Percentiles rank a stretch among this genome's conserved stretches.
These are phyloP conservation scores for Plumapathes pennacea DNA, from an alignment of 92 coral and sea anemone species.

Conservation along the genomic window DNA sequence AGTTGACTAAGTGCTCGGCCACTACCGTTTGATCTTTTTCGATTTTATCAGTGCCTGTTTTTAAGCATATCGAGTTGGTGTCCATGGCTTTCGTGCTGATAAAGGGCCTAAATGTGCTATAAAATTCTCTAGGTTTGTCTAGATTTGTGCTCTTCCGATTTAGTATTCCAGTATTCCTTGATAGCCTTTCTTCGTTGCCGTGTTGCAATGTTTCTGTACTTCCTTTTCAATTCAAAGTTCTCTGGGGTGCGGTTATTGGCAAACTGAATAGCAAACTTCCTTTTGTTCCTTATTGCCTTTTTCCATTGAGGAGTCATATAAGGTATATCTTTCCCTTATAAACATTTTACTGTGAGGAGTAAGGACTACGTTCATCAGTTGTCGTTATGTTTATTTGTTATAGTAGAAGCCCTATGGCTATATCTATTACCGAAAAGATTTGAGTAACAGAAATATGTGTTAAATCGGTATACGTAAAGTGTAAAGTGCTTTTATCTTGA, in stretches of 20 bases:
- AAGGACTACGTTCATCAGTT: constrained; percentile 1
- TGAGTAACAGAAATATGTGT: not conserved
- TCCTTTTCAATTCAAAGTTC: constrained; percentile 23
- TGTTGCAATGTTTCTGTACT: constrained; percentile 10
- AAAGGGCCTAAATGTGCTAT: no score
- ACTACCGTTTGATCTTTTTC: no score
- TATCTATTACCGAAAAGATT: constrained; percentile 1
- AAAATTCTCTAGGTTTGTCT: no score
- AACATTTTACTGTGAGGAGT: constrained; percentile 8
- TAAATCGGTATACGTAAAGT: no score
- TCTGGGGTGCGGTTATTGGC: constrained; percentile 17
- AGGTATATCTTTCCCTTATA: constrained; percentile 10
- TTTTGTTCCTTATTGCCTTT: constrained; percentile 19
- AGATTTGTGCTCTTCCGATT: constrained; percentile 8
- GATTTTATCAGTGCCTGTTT: no score
- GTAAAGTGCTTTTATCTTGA: no score
- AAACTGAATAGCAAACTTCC: constrained; percentile 19
- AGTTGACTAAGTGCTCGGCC: no score
- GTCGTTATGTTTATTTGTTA: constrained; percentile 1
- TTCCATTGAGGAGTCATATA: constrained; percentile 21
- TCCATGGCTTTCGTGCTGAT: no score
- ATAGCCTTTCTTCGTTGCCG: constrained; percentile 13
- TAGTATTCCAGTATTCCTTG: constrained; percentile 12
- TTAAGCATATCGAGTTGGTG: no score
- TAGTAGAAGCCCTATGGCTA: constrained; percentile 1